phyloP scores from a whole-genome alignment of 2,797 vertebrate species.

The Gymnothorax reevesii region DNA sequence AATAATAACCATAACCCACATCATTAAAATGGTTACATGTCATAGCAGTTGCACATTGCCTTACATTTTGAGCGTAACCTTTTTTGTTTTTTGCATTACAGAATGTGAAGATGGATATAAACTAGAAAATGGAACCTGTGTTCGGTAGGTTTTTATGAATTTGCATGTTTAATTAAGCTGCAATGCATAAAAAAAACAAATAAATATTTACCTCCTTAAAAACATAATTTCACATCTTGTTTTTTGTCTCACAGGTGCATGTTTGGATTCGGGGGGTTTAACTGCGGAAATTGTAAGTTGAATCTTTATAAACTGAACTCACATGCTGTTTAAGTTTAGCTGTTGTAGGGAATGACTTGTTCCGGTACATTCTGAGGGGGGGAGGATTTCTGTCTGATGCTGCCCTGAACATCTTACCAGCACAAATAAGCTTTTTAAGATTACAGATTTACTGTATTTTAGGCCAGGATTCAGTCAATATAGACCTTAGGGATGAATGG shows the following conservation, averaged over 20 bases:
- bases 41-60: neutral
- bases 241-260: slow-evolving; percentile 78
- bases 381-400: neutral
- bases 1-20: neutral
- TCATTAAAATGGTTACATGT: neutral
- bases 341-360: neutral
- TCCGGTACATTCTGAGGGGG: neutral
- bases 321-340: neutral
- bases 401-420: neutral
- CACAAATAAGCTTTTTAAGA: neutral
- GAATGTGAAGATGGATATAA: slow-evolving; percentile 91
- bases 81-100: slow-evolving; percentile 55
- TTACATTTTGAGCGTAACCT: neutral
- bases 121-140: slow-evolving; percentile 87
- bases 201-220: neutral
- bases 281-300: slow-evolving; percentile 94
- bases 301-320: neutral
- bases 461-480: neutral
- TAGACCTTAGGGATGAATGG: neutral
- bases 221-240: neutral
- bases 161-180: neutral
- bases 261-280: slow-evolving; percentile 95
- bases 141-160: slow-evolving; percentile 71
- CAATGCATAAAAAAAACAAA: slow-evolving; percentile 16
- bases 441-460: neutral